Evolutionary conservation across 2,888 invertebrate species (phyloP).

Genomic region (Hydrotaea diabolus): DNA sequence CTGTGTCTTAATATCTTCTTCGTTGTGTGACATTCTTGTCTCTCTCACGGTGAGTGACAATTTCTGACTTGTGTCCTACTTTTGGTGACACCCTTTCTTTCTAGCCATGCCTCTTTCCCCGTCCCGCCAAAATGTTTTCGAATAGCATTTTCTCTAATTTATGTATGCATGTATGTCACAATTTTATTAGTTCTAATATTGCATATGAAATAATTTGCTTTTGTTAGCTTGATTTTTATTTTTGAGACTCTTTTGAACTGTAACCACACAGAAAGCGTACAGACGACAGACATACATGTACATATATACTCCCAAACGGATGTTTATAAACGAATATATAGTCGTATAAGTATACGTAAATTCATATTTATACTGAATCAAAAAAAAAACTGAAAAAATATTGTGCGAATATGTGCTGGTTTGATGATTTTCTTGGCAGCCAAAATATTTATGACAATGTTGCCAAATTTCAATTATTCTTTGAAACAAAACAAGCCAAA

Average conservation of each 20-base stretch:
- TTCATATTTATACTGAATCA: background rate
- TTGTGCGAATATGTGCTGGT: background rate
- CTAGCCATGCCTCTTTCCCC: background rate
- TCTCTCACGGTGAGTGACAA: background rate
- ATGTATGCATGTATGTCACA: conserved; percentile 19
- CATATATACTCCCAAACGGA: background rate
- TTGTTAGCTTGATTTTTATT: conserved; percentile 10
- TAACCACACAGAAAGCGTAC: background rate
- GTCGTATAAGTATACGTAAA: background rate
- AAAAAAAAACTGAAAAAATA: conserved; percentile 34
- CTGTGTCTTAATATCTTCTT: too few species aligned
- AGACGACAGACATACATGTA: background rate
- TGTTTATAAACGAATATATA: background rate
- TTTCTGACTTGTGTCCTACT: background rate
- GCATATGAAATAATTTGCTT: background rate
- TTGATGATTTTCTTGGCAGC: conserved; percentile 58
- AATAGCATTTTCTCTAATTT: background rate
- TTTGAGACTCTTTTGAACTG: background rate
- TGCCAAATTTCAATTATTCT: conserved; percentile 64
- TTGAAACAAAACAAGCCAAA: background rate
- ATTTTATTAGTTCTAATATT: conserved; percentile 29
- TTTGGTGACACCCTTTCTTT: background rate
- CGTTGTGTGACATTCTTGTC: too few species aligned
- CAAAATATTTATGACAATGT: conserved; percentile 61
- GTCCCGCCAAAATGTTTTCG: background rate